These are phyloP conservation scores for Idaea straminata DNA, from an alignment of 2,888 invertebrate species.

Conservation along the genomic window DNA sequence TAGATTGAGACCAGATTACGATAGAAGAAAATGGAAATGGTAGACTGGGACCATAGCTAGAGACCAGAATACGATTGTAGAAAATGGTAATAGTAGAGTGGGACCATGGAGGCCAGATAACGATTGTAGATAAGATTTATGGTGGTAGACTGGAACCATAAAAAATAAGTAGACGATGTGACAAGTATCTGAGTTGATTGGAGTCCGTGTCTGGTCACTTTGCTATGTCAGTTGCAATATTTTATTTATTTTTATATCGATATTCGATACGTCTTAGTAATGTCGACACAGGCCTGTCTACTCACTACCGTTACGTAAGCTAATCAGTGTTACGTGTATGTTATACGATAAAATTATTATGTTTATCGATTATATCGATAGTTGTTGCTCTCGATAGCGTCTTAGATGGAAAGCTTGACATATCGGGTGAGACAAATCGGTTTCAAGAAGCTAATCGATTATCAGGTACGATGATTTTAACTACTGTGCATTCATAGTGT, in stretches of 20 bases:
- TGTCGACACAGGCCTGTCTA: constrained; percentile 13
- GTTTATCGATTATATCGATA: background rate
- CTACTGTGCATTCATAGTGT: background rate
- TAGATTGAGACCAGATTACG: too few relatives aligned
- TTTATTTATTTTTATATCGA: background rate
- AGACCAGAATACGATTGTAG: too few relatives aligned
- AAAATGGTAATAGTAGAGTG: too few relatives aligned
- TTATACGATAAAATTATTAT: background rate
- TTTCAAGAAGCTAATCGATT: background rate
- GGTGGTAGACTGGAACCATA: too few relatives aligned
- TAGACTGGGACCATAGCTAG: too few relatives aligned
- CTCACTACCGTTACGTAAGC: constrained; percentile 17
- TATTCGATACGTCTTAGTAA: constrained; percentile 10
- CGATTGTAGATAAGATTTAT: too few relatives aligned
- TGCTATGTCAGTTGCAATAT: too few relatives aligned
- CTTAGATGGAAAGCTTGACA: background rate
- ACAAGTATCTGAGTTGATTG: too few relatives aligned
- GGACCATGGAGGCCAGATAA: too few relatives aligned
- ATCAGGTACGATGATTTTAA: background rate
- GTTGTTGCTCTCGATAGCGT: background rate
- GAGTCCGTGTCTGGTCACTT: too few relatives aligned
- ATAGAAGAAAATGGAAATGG: too few relatives aligned
- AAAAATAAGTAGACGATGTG: too few relatives aligned
- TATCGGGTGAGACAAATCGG: background rate
- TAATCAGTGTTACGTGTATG: constrained; percentile 9